Evolutionary conservation across 2,797 vertebrate species (phyloP), one percentile per base, ranked within the genome.

Genomic region (Pelodytes ibericus): DNA sequence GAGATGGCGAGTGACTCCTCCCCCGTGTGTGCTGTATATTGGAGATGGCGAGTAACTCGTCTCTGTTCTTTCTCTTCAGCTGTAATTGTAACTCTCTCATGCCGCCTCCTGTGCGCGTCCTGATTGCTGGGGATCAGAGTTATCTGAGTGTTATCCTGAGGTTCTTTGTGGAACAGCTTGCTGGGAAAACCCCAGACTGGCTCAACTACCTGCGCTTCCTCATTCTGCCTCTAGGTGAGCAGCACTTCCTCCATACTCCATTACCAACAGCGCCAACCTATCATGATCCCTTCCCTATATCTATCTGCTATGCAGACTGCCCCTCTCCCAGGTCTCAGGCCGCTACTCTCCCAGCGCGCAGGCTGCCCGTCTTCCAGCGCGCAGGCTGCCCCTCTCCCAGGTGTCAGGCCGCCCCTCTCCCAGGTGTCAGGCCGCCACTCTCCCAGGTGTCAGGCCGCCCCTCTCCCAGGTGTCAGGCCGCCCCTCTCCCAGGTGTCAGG

Each of bases 61-160:
- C n/a, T n/a, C 8, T 56, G 13, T 13, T 69, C 20, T 82, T 2
- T 39, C 66, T 64, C 66, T 22, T 20, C 83, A 99, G 97, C 91
- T 99, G 96, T 90, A 99, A 99, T 90, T 97, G 95, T 87, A 99
- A 99, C 87, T 95, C 97, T 0, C 94, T 95, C 78, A 96, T 97
- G 95, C 97, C 97, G 4, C 84, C 95, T 44, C 94, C 95, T 0
- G 96, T 99, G 85, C 97, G 96, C 87, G 95, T 99, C 83, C 95
- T 92, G 0, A 95, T 95, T 0, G 94, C 96, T 0, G 97, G 97
- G 0, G 86, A 94, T 72, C 97, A 98, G 90, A 96, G 93, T 81
- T 99, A 98, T 85, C 89, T 99, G 74, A 95, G 94, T 0, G 86
- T 96, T 74, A 93, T 99, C 82, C 91, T 99, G 74, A 95, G 96